Evolutionary conservation across 30 jellyfish, hydroid and myxozoan species (phyloP).

Genomic region (Rhopilema esculentum): DNA sequence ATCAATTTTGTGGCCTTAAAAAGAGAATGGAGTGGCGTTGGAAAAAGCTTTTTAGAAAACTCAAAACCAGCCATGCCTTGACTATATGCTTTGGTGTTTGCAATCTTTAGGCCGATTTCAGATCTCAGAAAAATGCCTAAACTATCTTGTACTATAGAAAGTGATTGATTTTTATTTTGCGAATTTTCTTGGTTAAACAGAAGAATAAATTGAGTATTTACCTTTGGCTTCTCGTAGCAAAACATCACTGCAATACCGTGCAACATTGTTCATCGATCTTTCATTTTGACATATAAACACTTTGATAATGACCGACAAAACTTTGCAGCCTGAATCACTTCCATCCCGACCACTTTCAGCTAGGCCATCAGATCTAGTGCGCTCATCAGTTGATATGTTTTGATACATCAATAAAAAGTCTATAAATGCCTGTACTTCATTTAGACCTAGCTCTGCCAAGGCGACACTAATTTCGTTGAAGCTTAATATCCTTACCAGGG

Average conservation of each 20-base stretch:
- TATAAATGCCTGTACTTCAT: conserved; percentile 47
- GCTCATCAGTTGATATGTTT: neutral
- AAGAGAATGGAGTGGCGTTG: too few relatives aligned
- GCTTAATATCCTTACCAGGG: conserved; percentile 52
- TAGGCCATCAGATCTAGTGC: neutral
- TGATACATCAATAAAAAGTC: conserved; percentile 45
- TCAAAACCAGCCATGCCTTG: too few relatives aligned
- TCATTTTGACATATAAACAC: conserved; percentile 54
- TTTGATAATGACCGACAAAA: conserved; percentile 38
- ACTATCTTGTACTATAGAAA: too few relatives aligned
- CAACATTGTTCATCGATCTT: conserved; percentile 41
- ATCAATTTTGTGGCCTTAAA: too few relatives aligned
- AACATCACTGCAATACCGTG: conserved; percentile 30
- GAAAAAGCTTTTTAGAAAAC: too few relatives aligned
- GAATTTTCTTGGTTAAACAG: too few relatives aligned
- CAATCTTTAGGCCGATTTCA: too few relatives aligned
- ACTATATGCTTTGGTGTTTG: too few relatives aligned
- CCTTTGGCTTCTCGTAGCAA: conserved; percentile 56
- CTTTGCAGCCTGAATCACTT: conserved; percentile 22
- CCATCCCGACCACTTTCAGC: neutral
- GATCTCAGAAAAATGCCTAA: too few relatives aligned
- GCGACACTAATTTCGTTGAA: conserved; percentile 64
- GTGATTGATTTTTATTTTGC: too few relatives aligned
- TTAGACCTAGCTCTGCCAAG: conserved; percentile 69
- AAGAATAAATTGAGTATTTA: too few relatives aligned